Evolutionary conservation across 1,140 invertebrate genomes (phyloP), one percentile per base, ranked within the genome.

Genomic region (Littorina saxatilis): DNA sequence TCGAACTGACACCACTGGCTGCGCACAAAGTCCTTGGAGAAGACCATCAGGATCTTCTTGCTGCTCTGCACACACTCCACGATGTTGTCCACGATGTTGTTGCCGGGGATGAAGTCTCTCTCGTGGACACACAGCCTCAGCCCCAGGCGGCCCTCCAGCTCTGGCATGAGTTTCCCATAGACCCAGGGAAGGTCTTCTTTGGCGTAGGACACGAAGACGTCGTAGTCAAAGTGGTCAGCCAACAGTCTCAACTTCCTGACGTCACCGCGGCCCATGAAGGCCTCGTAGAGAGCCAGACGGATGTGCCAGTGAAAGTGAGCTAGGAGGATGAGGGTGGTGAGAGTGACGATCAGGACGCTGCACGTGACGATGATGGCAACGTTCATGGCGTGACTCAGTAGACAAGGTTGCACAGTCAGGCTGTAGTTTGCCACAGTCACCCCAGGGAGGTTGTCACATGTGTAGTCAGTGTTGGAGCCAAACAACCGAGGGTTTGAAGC

Each of bases 1-100:
- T 89, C 88, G 76, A 87, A 87, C 40, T 83, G 76, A 78, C 88
- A 89, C 88, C 88, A 89, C 35, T 86, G 61, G 40, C 85, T 87
- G 63, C 82, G 43, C 43, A 35, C 47, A 27, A 75, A 75, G 47
- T 75, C 17, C 9, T 40, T 20, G 2, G 73, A 75, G 43, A 75
- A 75, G n/a, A 75, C 40, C 43, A 75, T 52, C 23, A 75, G 43
- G 17, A 75, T 27, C 20, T 55, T 50, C 73, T 55, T 75, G 66
- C 87, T 88, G 37, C 43, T 43, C 13, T 85, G 78, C 52, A 91
- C 86, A 27, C 75, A 79, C 5, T 87, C 68, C 11, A 82, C 70
- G 58, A 89, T 89, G 74, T 88, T 90, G 76, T 87, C 80, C 2
- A 85, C 50, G 37, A 88, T 88, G 32, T 72, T 79, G 40, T 73